Evolutionary conservation across 2,797 vertebrate species (phyloP).

Genomic region (Gymnodraco acuticeps): DNA sequence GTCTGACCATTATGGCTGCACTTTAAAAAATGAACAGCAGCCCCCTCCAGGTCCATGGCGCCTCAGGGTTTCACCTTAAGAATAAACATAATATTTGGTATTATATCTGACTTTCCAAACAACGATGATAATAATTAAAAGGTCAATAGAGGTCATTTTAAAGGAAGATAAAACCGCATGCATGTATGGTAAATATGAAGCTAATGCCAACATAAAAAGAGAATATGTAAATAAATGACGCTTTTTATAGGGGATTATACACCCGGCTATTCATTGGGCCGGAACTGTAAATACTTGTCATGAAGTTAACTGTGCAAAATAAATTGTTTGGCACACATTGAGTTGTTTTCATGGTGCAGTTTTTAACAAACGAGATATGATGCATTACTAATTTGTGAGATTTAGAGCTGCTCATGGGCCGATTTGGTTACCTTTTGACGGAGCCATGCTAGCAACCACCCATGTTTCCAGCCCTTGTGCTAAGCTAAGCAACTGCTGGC

Average conservation of each 20-base stretch:
- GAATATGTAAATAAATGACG: background rate
- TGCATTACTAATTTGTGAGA: background rate
- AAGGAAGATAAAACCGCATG: background rate
- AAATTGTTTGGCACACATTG: background rate
- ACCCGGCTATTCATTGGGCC: background rate
- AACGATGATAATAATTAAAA: background rate
- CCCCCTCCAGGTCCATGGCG: background rate
- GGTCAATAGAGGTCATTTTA: background rate
- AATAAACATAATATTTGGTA: slow-evolving; percentile 9
- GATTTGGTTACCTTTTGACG: background rate
- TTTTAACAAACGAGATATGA: background rate
- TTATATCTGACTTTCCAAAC: slow-evolving; percentile 18
- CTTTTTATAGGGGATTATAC: background rate
- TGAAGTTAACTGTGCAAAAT: background rate
- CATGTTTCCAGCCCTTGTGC: background rate
- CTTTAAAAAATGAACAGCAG: slow-evolving; percentile 52
- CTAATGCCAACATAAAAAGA: background rate
- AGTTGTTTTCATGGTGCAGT: background rate
- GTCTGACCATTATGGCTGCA: slow-evolving; percentile 54
- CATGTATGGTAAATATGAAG: background rate
- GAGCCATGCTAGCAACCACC: no score
- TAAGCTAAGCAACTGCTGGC: background rate
- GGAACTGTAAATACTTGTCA: background rate
- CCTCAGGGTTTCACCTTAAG: slow-evolving; percentile 3
- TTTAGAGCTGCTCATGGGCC: background rate